A percentile compares a stretch with the other conserved stretches of the same genome.
Conservation (phyloP, 2,797 vertebrate genomes). For the Babyrousa celebensis region DNA sequence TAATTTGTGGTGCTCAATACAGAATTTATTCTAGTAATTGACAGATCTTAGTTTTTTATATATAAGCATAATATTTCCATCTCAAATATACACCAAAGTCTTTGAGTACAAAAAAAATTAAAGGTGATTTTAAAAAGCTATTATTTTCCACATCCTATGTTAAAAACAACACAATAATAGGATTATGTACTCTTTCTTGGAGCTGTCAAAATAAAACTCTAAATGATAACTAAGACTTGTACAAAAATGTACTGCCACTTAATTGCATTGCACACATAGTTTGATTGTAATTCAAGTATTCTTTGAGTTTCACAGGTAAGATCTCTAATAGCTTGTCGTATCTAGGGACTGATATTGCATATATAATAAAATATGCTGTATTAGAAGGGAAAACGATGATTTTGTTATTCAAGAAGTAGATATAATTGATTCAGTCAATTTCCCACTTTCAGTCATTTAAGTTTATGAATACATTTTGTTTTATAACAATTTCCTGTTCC, state of each 20-base stretch:
- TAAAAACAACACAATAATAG: background rate
- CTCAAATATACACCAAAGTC: background rate
- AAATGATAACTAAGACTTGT: background rate
- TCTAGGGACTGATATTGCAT: background rate
- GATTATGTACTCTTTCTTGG: background rate
- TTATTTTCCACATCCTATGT: background rate
- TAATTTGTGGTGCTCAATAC: rapidly evolving
- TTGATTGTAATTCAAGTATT: background rate
- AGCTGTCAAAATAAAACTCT: background rate
- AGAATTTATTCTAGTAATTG: background rate
- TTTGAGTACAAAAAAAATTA: background rate
- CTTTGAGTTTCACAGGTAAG: background rate
- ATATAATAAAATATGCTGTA: background rate
- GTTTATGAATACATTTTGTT: background rate
- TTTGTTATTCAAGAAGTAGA: background rate
- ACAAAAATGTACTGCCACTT: background rate
- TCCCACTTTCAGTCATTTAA: background rate
- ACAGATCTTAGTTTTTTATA: background rate
- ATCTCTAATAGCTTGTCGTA: background rate
- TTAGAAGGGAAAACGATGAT: background rate
- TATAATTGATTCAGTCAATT: background rate
- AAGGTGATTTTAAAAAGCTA: background rate
- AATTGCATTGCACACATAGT: background rate
- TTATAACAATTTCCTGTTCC: background rate
- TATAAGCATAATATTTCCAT: background rate